phyloP scores from a whole-genome alignment of 1,140 invertebrate genomes.

The Drosophila yakuba region DNA sequence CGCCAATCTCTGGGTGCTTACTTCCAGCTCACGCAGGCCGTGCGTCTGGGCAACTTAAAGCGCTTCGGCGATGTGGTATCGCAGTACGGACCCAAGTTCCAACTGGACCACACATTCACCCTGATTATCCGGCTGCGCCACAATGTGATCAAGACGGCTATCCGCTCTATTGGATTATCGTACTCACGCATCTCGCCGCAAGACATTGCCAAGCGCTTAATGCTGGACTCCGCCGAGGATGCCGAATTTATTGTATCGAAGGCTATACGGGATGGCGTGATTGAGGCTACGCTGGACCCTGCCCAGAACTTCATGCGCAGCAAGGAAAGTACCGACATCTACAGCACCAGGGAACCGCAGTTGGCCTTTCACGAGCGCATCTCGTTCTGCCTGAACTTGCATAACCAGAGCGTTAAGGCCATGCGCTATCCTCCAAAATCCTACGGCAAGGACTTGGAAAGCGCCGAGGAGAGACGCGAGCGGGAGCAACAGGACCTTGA shows the following conservation, averaged over 20 bases:
- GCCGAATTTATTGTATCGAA: slow-evolving; percentile 99
- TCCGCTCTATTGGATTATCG: slow-evolving; percentile 97
- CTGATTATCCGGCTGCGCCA: slow-evolving; percentile 97
- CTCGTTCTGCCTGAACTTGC: slow-evolving; percentile 98
- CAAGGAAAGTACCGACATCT: slow-evolving; percentile 98
- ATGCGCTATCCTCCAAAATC: slow-evolving; percentile 99
- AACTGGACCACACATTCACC: slow-evolving; percentile 96
- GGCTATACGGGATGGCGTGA: slow-evolving; percentile 99
- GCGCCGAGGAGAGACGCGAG: slow-evolving; percentile 97
- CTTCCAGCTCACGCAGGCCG: slow-evolving; percentile 98
- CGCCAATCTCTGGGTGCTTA: slow-evolving; percentile 96
- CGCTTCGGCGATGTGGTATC: slow-evolving; percentile 97
- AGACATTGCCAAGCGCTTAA: slow-evolving; percentile 97
- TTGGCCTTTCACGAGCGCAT: slow-evolving; percentile 99
- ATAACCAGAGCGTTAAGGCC: slow-evolving; percentile 99
- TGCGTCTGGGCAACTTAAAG: slow-evolving; percentile 96
- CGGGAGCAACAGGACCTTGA: slow-evolving; percentile 99
- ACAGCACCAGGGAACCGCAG: slow-evolving; percentile 98
- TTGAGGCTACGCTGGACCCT: slow-evolving; percentile 98
- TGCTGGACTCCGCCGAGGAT: slow-evolving; percentile 97
- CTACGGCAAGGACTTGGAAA: slow-evolving; percentile 99
- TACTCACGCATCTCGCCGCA: slow-evolving; percentile 98
- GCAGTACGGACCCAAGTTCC: slow-evolving; percentile 94
- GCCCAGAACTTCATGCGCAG: slow-evolving; percentile 98
- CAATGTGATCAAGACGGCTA: slow-evolving; percentile 99